Evolutionary conservation across 2,888 invertebrate genomes (phyloP), one percentile per base, ranked within the genome.

Genomic region (Harpagoxenus sublaevis): DNA sequence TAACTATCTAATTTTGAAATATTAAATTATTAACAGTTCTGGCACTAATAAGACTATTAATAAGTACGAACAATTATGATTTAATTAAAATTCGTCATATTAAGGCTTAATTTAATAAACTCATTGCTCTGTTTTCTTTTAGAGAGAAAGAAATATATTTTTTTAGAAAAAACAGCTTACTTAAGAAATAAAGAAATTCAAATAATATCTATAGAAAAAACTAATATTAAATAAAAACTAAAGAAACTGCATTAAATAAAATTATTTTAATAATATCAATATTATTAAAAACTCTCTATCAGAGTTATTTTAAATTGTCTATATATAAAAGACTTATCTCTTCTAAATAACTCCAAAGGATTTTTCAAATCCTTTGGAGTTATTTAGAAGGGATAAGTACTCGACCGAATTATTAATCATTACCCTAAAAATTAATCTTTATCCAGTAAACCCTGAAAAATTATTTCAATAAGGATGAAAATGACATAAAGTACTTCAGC

Each of bases 401-500:
- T 35, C 15, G 12, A 35, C 15, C 39, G 5, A 71, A 71, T n/a
- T n/a, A 75, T 63, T 15, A 77, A 75, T 48, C 23, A 18, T 62
- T 53, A 45, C 35, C 31, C 18, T 60, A 60, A 60, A 31, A 31
- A 45, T 60, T 18, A 74, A 57, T 60, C 57, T 60, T 60, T 0
- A 60, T 31, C 4, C n/a, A 45, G 0, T 71, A 60, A 79, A 79
- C 31, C 79, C 68, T 18, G 70, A 68, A 62, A 60, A 75, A 10
- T 55, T 51, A 45, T 84, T 62, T 77, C 53, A 71, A 63, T 63
- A 55, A 65, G 35, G 48, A 53, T 45, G 42, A 73, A 79, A 82
- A 65, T 79, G 84, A 12, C 60, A 81, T 85, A 66, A 88, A 87
- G 81, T 84, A 85, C 89, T 81, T 83, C 84, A 71, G 57, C 35